Percentiles rank a stretch among this genome's conserved stretches.
phyloP scores from a whole-genome alignment of 2,113 vertebrate genomes.

The Odontesthes bonariensis region DNA sequence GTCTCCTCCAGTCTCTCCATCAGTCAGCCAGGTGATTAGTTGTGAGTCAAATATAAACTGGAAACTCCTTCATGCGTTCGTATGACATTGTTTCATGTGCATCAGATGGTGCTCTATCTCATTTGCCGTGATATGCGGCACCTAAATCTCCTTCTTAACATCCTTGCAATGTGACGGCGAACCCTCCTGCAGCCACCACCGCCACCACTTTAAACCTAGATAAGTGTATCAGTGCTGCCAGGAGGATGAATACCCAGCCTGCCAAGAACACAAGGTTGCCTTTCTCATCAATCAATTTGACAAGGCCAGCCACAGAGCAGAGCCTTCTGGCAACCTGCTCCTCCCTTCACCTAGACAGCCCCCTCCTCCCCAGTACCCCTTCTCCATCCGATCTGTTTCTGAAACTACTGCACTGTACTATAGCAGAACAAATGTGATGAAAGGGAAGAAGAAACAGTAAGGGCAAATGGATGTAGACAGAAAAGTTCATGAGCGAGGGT shows the following conservation, averaged over 20 bases:
- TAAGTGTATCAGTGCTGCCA: slow-evolving; percentile 77
- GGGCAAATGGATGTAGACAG: neutral
- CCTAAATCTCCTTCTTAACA: slow-evolving; percentile 75
- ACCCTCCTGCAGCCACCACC: slow-evolving; percentile 37
- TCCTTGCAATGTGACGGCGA: slow-evolving; percentile 57
- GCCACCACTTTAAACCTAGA: slow-evolving; percentile 68
- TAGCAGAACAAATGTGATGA: slow-evolving; percentile 26
- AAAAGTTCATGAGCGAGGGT: slow-evolving; percentile 1
- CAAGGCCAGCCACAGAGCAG: slow-evolving; percentile 72
- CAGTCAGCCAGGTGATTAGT: slow-evolving; percentile 4
- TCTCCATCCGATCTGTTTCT: slow-evolving; percentile 34
- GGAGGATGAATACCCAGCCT: slow-evolving; percentile 72
- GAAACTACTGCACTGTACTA: slow-evolving; percentile 39
- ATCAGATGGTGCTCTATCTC: slow-evolving; percentile 49
- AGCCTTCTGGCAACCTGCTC: slow-evolving; percentile 53
- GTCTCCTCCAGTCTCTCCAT: slow-evolving; percentile 24
- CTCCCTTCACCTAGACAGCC: slow-evolving; percentile 25
- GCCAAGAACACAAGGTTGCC: slow-evolving; percentile 75
- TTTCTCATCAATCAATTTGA: slow-evolving; percentile 82
- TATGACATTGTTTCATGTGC: slow-evolving; percentile 43
- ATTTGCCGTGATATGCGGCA: slow-evolving; percentile 57
- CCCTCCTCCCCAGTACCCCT: neutral
- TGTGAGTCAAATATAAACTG: neutral
- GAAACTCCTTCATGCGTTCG: neutral
- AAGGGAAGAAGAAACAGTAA: slow-evolving; percentile 16